These are phyloP conservation scores for Clitarchus hookeri DNA, from an alignment of 2,888 invertebrate species.

Conservation along the genomic window DNA sequence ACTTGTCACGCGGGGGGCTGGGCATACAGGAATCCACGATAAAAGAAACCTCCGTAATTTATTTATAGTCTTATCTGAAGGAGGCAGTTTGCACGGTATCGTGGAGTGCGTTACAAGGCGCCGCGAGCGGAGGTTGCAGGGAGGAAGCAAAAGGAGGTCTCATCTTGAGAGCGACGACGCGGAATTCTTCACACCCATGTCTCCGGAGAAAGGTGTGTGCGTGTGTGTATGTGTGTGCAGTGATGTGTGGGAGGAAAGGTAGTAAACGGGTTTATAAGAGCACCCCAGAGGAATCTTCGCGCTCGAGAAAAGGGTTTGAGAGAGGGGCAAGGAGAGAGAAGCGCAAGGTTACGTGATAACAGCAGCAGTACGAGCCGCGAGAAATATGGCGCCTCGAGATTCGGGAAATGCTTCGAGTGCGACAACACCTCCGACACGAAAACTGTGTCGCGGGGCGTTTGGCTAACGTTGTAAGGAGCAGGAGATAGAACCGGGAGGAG, in stretches of 20 bases:
- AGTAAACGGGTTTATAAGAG: conserved; percentile 14
- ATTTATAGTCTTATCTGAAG: background rate
- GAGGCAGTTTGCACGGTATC: background rate
- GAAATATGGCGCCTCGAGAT: background rate
- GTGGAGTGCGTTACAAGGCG: background rate
- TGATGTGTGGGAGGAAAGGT: background rate
- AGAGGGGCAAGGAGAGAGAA: background rate
- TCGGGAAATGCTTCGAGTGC: background rate
- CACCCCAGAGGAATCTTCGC: background rate
- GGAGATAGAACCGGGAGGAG: no score
- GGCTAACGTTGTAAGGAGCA: background rate
- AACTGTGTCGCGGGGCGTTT: background rate
- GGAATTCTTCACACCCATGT: background rate
- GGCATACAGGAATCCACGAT: background rate
- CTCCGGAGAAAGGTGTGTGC: background rate
- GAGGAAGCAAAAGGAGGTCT: background rate
- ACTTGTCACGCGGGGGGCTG: no score
- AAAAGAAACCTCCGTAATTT: background rate
- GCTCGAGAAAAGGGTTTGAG: background rate
- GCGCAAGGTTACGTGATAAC: background rate
- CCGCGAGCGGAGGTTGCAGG: background rate
- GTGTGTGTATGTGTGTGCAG: background rate
- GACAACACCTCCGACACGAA: background rate
- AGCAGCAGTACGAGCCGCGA: background rate
- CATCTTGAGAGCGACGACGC: background rate